These are phyloP conservation scores for Lacerta bilineata DNA, from an alignment of 2,797 vertebrate species.

Conservation along the genomic window DNA sequence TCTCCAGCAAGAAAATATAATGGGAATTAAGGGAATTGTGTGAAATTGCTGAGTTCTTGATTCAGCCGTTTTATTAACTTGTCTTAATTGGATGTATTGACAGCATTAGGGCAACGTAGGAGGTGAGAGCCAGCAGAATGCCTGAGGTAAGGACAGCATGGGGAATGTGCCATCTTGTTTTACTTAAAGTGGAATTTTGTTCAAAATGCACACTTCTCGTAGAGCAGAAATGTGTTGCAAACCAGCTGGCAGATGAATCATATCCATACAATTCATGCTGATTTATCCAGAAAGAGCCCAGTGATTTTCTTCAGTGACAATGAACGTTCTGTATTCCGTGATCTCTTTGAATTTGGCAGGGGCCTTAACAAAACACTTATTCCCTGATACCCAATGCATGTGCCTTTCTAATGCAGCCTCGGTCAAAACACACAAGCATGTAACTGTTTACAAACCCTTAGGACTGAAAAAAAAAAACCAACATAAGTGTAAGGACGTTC, in stretches of 20 bases:
- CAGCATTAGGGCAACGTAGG: not conserved
- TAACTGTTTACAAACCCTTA: not conserved
- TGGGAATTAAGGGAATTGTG: conserved; percentile 2
- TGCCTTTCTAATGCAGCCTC: not conserved
- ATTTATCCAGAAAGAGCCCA: not conserved
- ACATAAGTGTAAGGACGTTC: too few relatives aligned
- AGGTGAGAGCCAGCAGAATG: not conserved
- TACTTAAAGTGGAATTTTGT: not conserved
- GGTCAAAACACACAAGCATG: not conserved
- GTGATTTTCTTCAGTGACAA: not conserved
- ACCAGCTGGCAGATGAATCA: too few relatives aligned
- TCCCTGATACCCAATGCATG: not conserved
- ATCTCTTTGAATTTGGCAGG: not conserved
- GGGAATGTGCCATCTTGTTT: not conserved
- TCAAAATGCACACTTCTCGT: not conserved
- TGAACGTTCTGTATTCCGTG: not conserved
- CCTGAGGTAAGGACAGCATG: not conserved
- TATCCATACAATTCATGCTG: not conserved
- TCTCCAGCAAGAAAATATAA: conserved; percentile 5
- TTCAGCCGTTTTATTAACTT: not conserved
- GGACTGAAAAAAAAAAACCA: not conserved
- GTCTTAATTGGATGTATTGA: conserved; percentile 6
- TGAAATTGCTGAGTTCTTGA: not conserved
- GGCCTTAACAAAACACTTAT: not conserved
- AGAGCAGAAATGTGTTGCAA: not conserved